Percentiles rank a stretch among this genome's conserved stretches.
Conservation (phyloP, 2,797 vertebrate species). For the Taenioides sp. region DNA sequence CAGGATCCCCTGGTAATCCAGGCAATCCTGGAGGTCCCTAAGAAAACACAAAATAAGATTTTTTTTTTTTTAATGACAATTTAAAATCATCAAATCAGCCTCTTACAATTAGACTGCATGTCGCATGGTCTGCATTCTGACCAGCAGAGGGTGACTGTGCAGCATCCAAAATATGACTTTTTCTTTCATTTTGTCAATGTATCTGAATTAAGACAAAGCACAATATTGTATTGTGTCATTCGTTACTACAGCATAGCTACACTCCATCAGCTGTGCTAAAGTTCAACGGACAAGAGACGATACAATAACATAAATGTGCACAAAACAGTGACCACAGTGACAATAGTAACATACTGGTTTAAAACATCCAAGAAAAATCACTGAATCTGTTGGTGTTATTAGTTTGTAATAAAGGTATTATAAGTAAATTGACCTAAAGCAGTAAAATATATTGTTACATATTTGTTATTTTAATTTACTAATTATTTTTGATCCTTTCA, state of each 20-base stretch:
- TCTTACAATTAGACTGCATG: not conserved
- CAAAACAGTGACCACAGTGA: too few species aligned
- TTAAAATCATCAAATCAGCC: not conserved
- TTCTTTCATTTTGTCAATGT: not conserved
- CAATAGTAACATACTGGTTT: too few species aligned
- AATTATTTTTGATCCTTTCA: not conserved
- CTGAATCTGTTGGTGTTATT: too few species aligned
- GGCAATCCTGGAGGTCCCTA: constrained; percentile 66
- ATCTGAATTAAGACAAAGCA: not conserved
- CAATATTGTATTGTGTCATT: not conserved
- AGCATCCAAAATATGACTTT: constrained; percentile 1
- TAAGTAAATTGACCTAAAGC: not conserved
- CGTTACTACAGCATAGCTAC: not conserved
- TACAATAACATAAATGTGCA: too few species aligned
- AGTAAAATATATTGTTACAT: not conserved
- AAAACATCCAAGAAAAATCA: too few species aligned
- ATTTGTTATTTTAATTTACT: not conserved
- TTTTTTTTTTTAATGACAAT: not conserved
- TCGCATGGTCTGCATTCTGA: not conserved
- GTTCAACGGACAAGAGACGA: too few species aligned
- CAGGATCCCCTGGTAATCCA: constrained; percentile 67
- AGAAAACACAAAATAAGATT: constrained; percentile 2
- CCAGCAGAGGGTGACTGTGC: constrained; percentile 44
- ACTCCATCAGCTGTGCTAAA: not conserved
- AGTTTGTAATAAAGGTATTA: too few species aligned